Evolutionary conservation across 64 coral and sea anemone species (phyloP).

Genomic region (Stichodactyla mertensii): DNA sequence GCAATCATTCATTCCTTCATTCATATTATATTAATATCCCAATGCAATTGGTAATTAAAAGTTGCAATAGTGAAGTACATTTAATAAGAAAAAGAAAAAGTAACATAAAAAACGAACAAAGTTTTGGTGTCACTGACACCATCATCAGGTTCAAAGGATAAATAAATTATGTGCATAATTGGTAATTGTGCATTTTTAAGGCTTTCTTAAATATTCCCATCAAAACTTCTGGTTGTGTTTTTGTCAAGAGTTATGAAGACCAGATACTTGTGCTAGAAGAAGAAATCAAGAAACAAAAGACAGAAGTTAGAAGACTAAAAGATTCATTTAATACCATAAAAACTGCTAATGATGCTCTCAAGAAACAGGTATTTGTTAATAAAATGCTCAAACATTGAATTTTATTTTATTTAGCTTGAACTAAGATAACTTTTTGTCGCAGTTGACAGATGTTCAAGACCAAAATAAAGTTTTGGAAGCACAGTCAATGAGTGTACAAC

Average conservation of each 20-base stretch:
- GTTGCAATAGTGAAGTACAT: no score
- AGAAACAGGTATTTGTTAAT: constrained; percentile 67
- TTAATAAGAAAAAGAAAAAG: no score
- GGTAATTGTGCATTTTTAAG: no score
- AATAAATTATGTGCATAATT: no score
- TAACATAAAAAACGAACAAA: no score
- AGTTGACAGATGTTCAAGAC: constrained; percentile 84
- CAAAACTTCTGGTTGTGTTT: neutral
- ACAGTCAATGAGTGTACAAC: constrained; percentile 89
- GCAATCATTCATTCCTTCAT: neutral
- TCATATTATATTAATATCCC: neutral
- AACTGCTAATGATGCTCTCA: constrained; percentile 84
- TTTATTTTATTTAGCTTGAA: no score
- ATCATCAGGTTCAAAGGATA: no score
- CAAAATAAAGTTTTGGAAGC: constrained; percentile 86
- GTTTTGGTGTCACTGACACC: no score
- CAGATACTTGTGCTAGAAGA: constrained; percentile 66
- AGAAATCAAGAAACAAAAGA: constrained; percentile 70
- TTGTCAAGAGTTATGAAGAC: constrained; percentile 72
- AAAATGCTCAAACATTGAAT: neutral
- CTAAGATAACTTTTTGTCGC: neutral
- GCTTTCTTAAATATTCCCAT: no score
- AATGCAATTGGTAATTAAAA: neutral
- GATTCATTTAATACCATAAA: constrained; percentile 96
- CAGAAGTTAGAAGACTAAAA: constrained; percentile 79